Conservation (phyloP, 2,797 vertebrate species). For the Squalus acanthias region DNA sequence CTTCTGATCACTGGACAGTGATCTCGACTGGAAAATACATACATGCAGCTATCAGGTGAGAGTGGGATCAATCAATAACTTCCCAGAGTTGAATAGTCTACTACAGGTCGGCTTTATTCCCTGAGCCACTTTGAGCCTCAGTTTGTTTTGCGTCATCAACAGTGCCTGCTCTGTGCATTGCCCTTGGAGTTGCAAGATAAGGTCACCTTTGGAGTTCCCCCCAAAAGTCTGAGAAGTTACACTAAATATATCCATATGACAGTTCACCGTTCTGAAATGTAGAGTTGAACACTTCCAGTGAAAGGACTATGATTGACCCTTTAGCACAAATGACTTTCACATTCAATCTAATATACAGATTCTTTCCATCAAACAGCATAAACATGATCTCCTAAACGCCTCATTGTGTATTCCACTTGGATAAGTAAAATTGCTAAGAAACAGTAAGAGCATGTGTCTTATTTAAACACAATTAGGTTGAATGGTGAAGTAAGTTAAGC, state of each 20-base stretch:
- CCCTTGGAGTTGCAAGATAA: background rate
- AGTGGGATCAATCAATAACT: background rate
- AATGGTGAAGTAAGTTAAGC: background rate
- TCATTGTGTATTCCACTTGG: background rate
- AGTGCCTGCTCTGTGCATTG: background rate
- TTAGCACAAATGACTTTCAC: background rate
- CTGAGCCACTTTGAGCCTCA: background rate
- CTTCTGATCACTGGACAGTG: background rate
- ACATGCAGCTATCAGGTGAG: background rate
- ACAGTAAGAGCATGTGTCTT: no score
- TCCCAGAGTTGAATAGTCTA: background rate
- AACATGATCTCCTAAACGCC: background rate
- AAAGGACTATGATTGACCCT: background rate
- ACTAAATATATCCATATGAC: background rate
- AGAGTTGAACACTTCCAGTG: background rate
- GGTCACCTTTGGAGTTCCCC: background rate
- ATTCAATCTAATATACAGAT: background rate
- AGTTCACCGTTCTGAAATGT: background rate
- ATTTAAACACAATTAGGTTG: background rate
- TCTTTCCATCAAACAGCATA: background rate
- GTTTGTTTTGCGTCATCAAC: background rate
- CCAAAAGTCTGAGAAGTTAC: background rate
- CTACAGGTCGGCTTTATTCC: background rate
- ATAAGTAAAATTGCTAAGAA: background rate
- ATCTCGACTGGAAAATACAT: constrained; percentile 9